phyloP scores from a whole-genome alignment of 2,888 invertebrate species.

The Thereva nobilitata region DNA sequence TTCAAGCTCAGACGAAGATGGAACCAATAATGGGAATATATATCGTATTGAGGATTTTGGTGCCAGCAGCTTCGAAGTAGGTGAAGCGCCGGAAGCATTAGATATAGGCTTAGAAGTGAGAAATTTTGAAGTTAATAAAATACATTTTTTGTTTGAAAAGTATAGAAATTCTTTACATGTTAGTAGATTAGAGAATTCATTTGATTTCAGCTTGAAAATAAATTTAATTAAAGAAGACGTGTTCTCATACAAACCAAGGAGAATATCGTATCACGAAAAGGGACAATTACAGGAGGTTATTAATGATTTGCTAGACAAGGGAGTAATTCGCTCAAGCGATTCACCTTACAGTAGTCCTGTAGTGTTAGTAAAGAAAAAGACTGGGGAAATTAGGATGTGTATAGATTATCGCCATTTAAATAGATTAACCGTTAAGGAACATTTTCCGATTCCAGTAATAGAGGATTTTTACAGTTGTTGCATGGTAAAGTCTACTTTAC shows the following conservation, averaged over 20 bases:
- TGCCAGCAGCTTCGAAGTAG: too few relatives aligned
- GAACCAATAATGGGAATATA: too few relatives aligned
- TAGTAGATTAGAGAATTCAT: too few relatives aligned
- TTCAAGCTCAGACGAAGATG: too few relatives aligned
- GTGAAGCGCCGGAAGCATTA: too few relatives aligned
- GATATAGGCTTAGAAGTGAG: too few relatives aligned
- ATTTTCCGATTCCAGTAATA: constrained; percentile 32
- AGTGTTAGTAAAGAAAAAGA: constrained; percentile 29
- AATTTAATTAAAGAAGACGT: background rate
- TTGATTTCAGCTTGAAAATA: too few relatives aligned
- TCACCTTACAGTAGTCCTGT: constrained; percentile 35
- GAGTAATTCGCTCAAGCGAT: constrained; percentile 25
- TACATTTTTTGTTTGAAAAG: too few relatives aligned
- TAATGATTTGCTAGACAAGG: constrained; percentile 13
- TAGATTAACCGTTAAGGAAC: constrained; percentile 27
- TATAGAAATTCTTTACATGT: too few relatives aligned
- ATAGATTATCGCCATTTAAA: constrained; percentile 37
- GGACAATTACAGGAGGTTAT: constrained; percentile 12
- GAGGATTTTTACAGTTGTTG: constrained; percentile 38
- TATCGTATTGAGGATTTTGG: too few relatives aligned
- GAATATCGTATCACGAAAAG: constrained; percentile 9
- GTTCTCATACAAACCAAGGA: constrained; percentile 2
- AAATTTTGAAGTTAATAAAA: too few relatives aligned
- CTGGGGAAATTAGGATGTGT: constrained; percentile 28
- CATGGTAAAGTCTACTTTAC: constrained; percentile 40